These are phyloP conservation scores for Megaleporinus macrocephalus DNA, from an alignment of 2,113 vertebrate species.

Conservation along the genomic window DNA sequence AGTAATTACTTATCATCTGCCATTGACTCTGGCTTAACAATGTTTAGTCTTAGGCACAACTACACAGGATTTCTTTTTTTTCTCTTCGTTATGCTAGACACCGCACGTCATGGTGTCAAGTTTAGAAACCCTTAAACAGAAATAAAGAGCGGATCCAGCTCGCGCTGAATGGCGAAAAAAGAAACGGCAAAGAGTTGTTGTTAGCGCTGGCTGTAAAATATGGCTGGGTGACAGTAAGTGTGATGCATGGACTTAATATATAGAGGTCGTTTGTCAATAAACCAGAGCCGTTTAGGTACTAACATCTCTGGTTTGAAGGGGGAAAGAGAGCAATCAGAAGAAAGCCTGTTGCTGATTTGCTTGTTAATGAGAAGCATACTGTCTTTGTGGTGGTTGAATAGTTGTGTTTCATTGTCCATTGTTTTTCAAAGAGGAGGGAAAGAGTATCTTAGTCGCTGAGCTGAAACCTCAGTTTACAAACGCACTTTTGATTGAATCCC, in stretches of 20 bases:
- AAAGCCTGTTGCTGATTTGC: slow-evolving; percentile 39
- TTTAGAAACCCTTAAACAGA: slow-evolving; percentile 22
- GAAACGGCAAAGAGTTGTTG: neutral
- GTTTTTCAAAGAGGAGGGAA: slow-evolving; percentile 8
- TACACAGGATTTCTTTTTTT: neutral
- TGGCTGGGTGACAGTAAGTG: neutral
- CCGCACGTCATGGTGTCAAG: slow-evolving; percentile 22
- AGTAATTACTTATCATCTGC: slow-evolving; percentile 53
- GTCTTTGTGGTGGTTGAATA: slow-evolving; percentile 13
- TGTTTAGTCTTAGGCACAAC: slow-evolving; percentile 45
- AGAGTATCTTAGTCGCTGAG: slow-evolving; percentile 2
- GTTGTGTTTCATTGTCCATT: slow-evolving; percentile 17
- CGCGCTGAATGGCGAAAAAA: neutral
- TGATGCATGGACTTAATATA: slow-evolving; percentile 2
- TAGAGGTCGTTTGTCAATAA: slow-evolving; percentile 19
- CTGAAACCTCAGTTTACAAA: slow-evolving; percentile 17
- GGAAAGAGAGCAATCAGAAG: neutral
- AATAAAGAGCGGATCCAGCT: neutral
- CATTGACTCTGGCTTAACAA: slow-evolving; percentile 50
- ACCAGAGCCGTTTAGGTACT: neutral
- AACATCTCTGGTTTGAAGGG: neutral
- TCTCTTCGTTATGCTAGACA: slow-evolving; percentile 4
- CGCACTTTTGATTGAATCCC: neutral
- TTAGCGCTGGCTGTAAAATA: neutral
- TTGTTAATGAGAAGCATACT: slow-evolving; percentile 40